Base-by-base conservation (phyloP, 2,888 invertebrate species). In the Allygus modestus region DNA sequence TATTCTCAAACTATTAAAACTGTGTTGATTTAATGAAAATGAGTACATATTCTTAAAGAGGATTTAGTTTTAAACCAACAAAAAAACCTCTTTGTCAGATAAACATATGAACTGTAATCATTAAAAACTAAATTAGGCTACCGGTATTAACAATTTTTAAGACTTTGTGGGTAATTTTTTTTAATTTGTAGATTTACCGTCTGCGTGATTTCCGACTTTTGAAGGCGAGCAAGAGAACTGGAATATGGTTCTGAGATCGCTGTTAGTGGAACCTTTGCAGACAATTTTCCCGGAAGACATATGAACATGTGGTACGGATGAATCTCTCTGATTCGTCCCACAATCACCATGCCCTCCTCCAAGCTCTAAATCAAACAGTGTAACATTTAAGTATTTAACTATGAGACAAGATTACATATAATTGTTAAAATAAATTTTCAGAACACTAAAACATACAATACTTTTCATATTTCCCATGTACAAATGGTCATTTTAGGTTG, bases 231-330 rank as follows among this genome's bases (percentile, higher is more conserved):
- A 7, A 77, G 51, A 51, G 43, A 15, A 17, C 46, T 23, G 9
- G 77, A 41, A 28, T 77, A 77, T 7, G 77, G 77, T 9, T 43
- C 11, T 15, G 77, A 77, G 43, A 77, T 77, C 1, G 77, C 43
- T 15, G 77, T 23, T 17, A 77, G 20, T 1, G 77, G 15, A 26
- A 77, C 77, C 37, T 77, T 77, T 2, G 77, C 77, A 46, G 77
- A 77, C 46, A 77, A 26, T 51, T 26, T 37, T 23, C 77, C 77
- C 0, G 77, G 77, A 11, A 77, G 77, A 77, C 77, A 77, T 4
- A 77, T 20, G 46, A 77, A 77, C 51, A 77, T 26, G 31, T 77
- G 77, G 46, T 28, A 77, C 1, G 23, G 77, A 26, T 43, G 28
- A 23, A 77, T 28, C 31, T 77, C 77, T 17, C 77, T 23, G 2